These are phyloP conservation scores for Donacobius atricapilla DNA, from an alignment of 2,113 vertebrate genomes.

Conservation along the genomic window DNA sequence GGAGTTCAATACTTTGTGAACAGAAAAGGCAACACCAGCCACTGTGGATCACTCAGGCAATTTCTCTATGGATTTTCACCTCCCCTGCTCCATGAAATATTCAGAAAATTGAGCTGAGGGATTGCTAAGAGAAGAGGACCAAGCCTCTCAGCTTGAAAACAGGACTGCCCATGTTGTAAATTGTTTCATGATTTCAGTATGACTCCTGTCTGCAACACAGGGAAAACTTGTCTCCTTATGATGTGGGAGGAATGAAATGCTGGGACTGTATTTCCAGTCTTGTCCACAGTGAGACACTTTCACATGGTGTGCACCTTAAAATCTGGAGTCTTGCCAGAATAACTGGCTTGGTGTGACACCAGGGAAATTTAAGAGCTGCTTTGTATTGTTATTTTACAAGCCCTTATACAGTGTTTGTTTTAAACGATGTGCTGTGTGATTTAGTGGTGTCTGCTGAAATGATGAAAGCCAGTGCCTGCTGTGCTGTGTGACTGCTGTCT, in stretches of 20 bases:
- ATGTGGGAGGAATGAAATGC: not conserved
- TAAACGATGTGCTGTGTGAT: slow-evolving; percentile 51
- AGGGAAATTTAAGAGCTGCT: slow-evolving; percentile 18
- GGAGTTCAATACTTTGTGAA: not conserved
- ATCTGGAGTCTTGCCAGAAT: not conserved
- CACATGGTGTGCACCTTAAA: not conserved
- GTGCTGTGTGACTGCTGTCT: not conserved
- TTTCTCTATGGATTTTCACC: not conserved
- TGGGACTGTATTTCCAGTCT: not conserved
- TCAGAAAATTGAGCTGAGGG: not conserved
- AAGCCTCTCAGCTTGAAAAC: not conserved
- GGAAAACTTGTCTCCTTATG: not conserved
- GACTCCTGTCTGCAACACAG: not conserved
- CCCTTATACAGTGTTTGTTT: slow-evolving; percentile 38
- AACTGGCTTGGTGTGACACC: not conserved
- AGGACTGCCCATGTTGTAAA: not conserved
- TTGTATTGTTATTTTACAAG: slow-evolving; percentile 51
- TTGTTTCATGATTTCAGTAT: not conserved
- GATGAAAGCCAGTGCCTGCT: slow-evolving; percentile 3
- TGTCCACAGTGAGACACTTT: not conserved
- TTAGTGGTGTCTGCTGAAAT: slow-evolving; percentile 5
- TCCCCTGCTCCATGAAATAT: not conserved
- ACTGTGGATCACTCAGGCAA: not conserved
- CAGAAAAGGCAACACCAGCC: not conserved
- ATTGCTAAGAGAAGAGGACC: not conserved